Evolutionary conservation across 2,888 invertebrate genomes (phyloP).

Genomic region (Diploptera punctata): DNA sequence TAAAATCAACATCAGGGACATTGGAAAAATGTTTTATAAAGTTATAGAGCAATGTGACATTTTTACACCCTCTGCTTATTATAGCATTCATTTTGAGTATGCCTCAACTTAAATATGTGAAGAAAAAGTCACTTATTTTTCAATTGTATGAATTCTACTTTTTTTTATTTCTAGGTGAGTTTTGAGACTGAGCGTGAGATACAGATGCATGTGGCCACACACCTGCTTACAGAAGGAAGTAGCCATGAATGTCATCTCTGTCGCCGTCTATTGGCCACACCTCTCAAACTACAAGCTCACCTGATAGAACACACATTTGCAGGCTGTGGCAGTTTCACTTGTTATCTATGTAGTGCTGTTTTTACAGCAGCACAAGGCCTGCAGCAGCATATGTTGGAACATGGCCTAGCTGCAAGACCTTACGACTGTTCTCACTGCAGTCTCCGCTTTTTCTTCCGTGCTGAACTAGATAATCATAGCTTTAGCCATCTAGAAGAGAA

Average conservation of each 20-base stretch:
- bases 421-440: constrained; percentile 87
- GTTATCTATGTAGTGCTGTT: constrained; percentile 87
- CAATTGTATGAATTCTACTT: too few species aligned
- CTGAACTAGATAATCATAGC: constrained; percentile 87
- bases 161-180: constrained; percentile 54
- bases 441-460: constrained; percentile 88
- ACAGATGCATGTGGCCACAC: constrained; percentile 64
- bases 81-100: too few species aligned
- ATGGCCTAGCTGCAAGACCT: constrained; percentile 79
- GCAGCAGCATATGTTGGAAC: constrained; percentile 78
- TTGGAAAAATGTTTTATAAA: too few species aligned
- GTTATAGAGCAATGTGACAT: too few species aligned
- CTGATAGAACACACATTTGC: constrained; percentile 93
- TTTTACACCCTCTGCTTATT: too few species aligned
- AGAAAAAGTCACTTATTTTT: too few species aligned
- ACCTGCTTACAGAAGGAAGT: constrained; percentile 61
- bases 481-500: constrained; percentile 49
- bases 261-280: constrained; percentile 75
- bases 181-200: constrained; percentile 69
- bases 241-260: constrained; percentile 82
- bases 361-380: constrained; percentile 85
- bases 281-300: constrained; percentile 84
- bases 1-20: too few species aligned
- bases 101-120: too few species aligned
- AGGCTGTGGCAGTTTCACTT: constrained; percentile 81